Evolutionary conservation across 2,113 vertebrate genomes (phyloP).

Genomic region (Jacana jacana): DNA sequence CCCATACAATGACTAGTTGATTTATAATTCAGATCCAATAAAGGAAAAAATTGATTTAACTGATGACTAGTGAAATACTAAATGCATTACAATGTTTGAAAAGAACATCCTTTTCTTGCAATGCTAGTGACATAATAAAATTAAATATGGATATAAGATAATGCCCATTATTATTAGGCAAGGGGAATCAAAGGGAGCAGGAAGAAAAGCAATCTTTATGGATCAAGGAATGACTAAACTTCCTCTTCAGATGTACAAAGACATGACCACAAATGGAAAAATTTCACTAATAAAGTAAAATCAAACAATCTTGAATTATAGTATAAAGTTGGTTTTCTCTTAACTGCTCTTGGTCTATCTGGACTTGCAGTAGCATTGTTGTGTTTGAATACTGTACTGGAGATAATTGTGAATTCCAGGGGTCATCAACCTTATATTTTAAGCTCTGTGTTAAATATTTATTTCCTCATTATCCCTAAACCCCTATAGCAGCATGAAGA

Average conservation of each 20-base stretch:
- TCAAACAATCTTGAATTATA: background rate
- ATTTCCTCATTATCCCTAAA: background rate
- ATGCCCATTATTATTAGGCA: conserved; percentile 69
- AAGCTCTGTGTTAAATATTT: background rate
- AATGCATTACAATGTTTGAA: conserved; percentile 74
- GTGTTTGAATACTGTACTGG: background rate
- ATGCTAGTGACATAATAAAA: conserved; percentile 70
- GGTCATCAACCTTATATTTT: background rate
- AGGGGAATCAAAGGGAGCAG: conserved; percentile 55
- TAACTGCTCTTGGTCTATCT: background rate
- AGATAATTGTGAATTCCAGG: background rate
- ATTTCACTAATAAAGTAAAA: conserved; percentile 4
- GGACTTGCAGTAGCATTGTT: rapidly evolving
- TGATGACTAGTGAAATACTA: conserved; percentile 77
- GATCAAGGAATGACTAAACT: conserved; percentile 35
- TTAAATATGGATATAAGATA: conserved; percentile 72
- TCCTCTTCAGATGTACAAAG: background rate
- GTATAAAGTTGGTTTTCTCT: background rate
- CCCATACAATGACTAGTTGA: conserved; percentile 75
- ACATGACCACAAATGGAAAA: background rate
- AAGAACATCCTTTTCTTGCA: conserved; percentile 70
- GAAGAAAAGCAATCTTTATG: conserved; percentile 47
- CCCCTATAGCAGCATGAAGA: rapidly evolving
- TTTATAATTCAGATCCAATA: conserved; percentile 80
- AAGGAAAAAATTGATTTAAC: conserved; percentile 77